Evolutionary conservation across 1,140 invertebrate genomes (phyloP).

Genomic region (Conopomorpha cramerella): DNA sequence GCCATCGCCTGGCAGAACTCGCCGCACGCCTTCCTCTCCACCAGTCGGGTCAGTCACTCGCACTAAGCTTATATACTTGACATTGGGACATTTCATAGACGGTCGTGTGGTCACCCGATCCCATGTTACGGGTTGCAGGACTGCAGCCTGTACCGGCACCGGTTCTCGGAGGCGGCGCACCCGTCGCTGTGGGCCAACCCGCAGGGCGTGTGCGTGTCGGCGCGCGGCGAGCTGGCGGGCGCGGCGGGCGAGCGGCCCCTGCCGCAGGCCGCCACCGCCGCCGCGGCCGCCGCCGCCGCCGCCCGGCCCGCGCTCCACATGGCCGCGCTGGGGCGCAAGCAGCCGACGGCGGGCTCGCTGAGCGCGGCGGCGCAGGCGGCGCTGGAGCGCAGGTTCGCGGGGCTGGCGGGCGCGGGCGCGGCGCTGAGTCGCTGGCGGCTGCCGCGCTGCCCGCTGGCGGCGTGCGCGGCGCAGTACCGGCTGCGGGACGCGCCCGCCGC

Average conservation of each 20-base stretch:
- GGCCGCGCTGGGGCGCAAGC: no score
- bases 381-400: constrained; percentile 31
- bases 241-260: constrained; percentile 43
- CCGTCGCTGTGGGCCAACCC: constrained; percentile 89
- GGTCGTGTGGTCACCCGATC: no score
- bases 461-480: constrained; percentile 73
- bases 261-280: constrained; percentile 1
- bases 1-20: constrained; percentile 88
- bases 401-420: constrained; percentile 14
- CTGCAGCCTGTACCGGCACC: constrained; percentile 65
- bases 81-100: no score
- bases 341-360: constrained; percentile 39
- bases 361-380: constrained; percentile 24
- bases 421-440: constrained; percentile 7
- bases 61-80: no score
- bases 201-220: constrained; percentile 81
- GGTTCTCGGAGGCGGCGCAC: constrained; percentile 83
- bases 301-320: no score
- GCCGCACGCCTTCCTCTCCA: constrained; percentile 83
- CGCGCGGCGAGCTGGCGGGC: constrained; percentile 74
- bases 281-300: not conserved
- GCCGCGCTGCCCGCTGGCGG: constrained; percentile 26
- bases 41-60: constrained; percentile 75
- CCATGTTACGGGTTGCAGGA: constrained; percentile 33
- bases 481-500: constrained; percentile 74